These are phyloP conservation scores for Sturnira hondurensis DNA, from an alignment of 2,113 vertebrate species.

Conservation along the genomic window DNA sequence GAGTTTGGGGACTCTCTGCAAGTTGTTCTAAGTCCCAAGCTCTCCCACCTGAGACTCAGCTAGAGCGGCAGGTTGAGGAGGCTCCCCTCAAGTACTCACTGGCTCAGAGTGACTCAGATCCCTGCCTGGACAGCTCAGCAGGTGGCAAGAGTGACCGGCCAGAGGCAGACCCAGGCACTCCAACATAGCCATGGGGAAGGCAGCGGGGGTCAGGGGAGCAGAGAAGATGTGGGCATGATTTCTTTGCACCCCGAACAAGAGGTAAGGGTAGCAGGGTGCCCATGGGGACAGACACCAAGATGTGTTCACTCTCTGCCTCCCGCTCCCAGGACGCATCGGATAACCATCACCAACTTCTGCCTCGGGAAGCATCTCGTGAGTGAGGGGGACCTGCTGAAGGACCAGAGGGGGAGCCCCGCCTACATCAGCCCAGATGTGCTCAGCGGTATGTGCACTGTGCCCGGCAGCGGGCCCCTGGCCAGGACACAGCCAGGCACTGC, in stretches of 20 bases:
- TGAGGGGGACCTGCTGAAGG: constrained; percentile 97
- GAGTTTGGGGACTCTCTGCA: not conserved
- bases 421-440: constrained; percentile 99
- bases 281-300: accelerated
- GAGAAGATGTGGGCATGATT: not conserved
- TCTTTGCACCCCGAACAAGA: not conserved
- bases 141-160: not conserved
- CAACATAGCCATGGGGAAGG: not conserved
- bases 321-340: constrained; percentile 90
- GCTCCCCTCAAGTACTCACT: not conserved
- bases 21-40: not conserved
- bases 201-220: not conserved
- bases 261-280: accelerated
- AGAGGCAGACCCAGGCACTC: not conserved
- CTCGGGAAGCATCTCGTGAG: constrained; percentile 99
- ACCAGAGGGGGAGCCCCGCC: constrained; percentile 98
- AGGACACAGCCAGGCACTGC: accelerated
- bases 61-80: not conserved
- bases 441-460: constrained; percentile 84
- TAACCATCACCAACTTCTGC: constrained; percentile 99
- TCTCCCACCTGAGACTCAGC: not conserved
- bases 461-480: not conserved
- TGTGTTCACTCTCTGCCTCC: not conserved
- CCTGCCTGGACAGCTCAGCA: not conserved
- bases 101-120: not conserved